phyloP scores from a whole-genome alignment of 1,140 invertebrate genomes.

The Trichoplusia ni region DNA sequence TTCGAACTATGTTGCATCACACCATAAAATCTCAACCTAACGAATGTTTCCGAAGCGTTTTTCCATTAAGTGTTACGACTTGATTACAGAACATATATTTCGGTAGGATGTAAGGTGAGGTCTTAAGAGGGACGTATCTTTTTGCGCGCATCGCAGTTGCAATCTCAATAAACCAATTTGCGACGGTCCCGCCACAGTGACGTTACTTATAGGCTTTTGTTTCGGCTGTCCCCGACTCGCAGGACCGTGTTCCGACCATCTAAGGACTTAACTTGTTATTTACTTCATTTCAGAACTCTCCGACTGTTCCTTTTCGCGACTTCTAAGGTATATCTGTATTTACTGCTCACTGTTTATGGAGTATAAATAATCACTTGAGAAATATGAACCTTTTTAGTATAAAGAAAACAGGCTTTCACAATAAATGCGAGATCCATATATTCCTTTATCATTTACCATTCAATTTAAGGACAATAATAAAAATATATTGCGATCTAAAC shows the following conservation, averaged over 20 bases:
- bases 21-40: conserved; percentile 15
- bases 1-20: conserved; percentile 12
- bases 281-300: conserved; percentile 22
- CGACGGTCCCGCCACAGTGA: conserved; percentile 56
- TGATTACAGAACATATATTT: conserved; percentile 23
- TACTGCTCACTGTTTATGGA: background rate
- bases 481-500: conserved; percentile 9
- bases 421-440: background rate
- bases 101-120: conserved; percentile 16
- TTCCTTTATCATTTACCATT: background rate
- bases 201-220: conserved; percentile 67
- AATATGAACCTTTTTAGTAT: no score
- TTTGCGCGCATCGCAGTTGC: conserved; percentile 59
- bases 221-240: conserved; percentile 44
- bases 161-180: conserved; percentile 78
- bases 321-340: background rate
- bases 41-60: conserved; percentile 14
- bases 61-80: conserved; percentile 13
- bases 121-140: conserved; percentile 47
- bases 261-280: conserved; percentile 37
- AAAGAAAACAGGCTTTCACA: no score
- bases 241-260: conserved; percentile 38
- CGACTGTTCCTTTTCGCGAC: background rate
- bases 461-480: conserved; percentile 15
- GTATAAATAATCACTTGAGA: background rate